These are phyloP conservation scores for Caenorhabditis tropicalis DNA, from an alignment of 1,140 invertebrate species.

Conservation along the genomic window DNA sequence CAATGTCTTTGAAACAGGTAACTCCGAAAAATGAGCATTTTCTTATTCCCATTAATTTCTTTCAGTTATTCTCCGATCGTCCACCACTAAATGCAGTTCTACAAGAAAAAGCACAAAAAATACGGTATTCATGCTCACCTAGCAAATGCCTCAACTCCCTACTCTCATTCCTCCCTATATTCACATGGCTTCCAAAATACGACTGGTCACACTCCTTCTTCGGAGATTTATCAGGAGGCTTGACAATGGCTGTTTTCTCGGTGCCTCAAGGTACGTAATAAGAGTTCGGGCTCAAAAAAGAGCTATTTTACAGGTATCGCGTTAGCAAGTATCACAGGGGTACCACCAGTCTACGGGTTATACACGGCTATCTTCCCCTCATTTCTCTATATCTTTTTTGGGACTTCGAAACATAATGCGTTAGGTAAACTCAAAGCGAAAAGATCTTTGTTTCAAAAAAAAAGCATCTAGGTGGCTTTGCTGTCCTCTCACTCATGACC, in stretches of 20 bases:
- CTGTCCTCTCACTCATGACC: slow-evolving; percentile 58
- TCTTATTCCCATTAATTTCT: background rate
- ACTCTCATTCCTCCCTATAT: slow-evolving; percentile 60
- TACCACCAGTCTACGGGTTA: slow-evolving; percentile 69
- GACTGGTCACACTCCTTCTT: slow-evolving; percentile 65
- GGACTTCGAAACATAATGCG: slow-evolving; percentile 69
- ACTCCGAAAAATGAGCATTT: background rate
- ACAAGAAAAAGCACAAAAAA: slow-evolving; percentile 34
- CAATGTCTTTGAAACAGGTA: slow-evolving; percentile 8
- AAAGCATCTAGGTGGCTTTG: slow-evolving; percentile 52
- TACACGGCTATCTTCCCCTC: slow-evolving; percentile 71
- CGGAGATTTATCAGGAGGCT: slow-evolving; percentile 66
- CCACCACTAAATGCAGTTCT: slow-evolving; percentile 30
- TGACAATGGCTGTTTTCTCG: slow-evolving; percentile 68
- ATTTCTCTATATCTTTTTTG: slow-evolving; percentile 70
- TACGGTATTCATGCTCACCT: background rate
- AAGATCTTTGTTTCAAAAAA: slow-evolving; percentile 4
- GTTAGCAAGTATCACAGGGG: slow-evolving; percentile 69
- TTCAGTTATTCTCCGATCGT: slow-evolving; percentile 31
- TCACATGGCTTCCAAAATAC: slow-evolving; percentile 63
- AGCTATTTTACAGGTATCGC: slow-evolving; percentile 63
- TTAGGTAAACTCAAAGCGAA: slow-evolving; percentile 53
- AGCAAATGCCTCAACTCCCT: slow-evolving; percentile 22
- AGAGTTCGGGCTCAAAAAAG: background rate
- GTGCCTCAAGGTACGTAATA: slow-evolving; percentile 63